Conservation (phyloP, 1,140 invertebrate genomes). For the Monochamus saltuarius region DNA sequence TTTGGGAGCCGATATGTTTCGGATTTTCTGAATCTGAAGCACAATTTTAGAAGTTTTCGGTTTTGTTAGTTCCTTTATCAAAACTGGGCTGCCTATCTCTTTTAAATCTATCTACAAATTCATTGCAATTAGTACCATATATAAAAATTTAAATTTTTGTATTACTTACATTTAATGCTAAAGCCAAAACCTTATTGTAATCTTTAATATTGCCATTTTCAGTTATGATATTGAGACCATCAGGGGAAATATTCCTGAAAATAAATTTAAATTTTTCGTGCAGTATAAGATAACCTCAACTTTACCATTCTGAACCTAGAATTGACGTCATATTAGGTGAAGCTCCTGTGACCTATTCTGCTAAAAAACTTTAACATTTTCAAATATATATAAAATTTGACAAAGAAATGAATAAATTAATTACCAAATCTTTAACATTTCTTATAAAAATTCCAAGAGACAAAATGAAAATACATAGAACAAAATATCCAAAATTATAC, state of each 20-base stretch:
- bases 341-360: too few species aligned
- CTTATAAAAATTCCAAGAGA: too few species aligned
- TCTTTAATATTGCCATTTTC: constrained; percentile 66
- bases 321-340: constrained; percentile 8
- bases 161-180: constrained; percentile 69
- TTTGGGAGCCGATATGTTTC: constrained; percentile 88
- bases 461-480: too few species aligned
- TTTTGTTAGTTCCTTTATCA: constrained; percentile 60
- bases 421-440: too few species aligned
- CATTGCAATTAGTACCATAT: constrained; percentile 6
- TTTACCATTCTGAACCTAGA: constrained; percentile 36
- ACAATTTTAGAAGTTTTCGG: constrained; percentile 66
- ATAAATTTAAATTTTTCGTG: constrained; percentile 2
- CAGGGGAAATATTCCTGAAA: constrained; percentile 68
- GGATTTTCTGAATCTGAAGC: constrained; percentile 83
- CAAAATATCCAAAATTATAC: too few species aligned
- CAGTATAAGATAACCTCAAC: not conserved
- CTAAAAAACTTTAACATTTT: too few species aligned
- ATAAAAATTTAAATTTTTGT: constrained; percentile 11
- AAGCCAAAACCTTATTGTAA: constrained; percentile 63
- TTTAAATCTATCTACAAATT: constrained; percentile 73
- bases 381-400: too few species aligned
- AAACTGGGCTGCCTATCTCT: constrained; percentile 67
- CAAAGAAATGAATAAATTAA: too few species aligned
- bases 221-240: constrained; percentile 65